These are phyloP conservation scores for Ennomos quercinarius DNA, from an alignment of 2,888 invertebrate species.

Conservation along the genomic window DNA sequence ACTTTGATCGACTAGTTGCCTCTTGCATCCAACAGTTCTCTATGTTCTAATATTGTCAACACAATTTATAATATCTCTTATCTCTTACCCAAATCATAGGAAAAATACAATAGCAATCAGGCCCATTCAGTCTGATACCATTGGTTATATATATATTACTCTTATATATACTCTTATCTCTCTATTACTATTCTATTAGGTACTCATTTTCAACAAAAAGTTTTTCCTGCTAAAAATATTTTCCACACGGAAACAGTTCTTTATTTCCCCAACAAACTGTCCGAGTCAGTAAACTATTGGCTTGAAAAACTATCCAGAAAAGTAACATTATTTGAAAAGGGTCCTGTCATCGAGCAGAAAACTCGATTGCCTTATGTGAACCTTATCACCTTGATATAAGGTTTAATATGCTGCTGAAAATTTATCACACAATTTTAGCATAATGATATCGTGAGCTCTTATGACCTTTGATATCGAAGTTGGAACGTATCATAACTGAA, in stretches of 20 bases:
- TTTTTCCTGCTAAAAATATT: slow-evolving; percentile 1
- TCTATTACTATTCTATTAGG: no score
- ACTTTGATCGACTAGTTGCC: no score
- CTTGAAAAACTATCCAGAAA: slow-evolving; percentile 26
- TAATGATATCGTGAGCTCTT: slow-evolving; percentile 20
- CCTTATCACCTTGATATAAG: slow-evolving; percentile 6
- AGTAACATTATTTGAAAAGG: slow-evolving; percentile 34
- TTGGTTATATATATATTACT: no score
- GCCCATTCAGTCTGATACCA: no score
- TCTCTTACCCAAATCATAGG: no score
- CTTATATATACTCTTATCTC: no score
- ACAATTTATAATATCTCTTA: no score
- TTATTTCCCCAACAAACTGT: slow-evolving; percentile 33
- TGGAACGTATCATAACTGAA: slow-evolving; percentile 18
- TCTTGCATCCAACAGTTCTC: no score
- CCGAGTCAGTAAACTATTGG: slow-evolving; percentile 27
- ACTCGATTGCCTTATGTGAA: not conserved
- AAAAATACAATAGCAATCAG: no score
- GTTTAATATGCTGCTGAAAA: slow-evolving; percentile 8
- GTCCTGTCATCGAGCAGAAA: slow-evolving; percentile 15
- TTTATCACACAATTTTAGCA: slow-evolving; percentile 12
- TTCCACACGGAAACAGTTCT: slow-evolving; percentile 8
- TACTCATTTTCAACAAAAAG: not conserved
- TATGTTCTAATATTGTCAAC: no score
- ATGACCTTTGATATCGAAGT: slow-evolving; percentile 26